Evolutionary conservation across 2,888 invertebrate genomes (phyloP), one percentile per base, ranked within the genome.

Genomic region (Drosophila siamana): DNA sequence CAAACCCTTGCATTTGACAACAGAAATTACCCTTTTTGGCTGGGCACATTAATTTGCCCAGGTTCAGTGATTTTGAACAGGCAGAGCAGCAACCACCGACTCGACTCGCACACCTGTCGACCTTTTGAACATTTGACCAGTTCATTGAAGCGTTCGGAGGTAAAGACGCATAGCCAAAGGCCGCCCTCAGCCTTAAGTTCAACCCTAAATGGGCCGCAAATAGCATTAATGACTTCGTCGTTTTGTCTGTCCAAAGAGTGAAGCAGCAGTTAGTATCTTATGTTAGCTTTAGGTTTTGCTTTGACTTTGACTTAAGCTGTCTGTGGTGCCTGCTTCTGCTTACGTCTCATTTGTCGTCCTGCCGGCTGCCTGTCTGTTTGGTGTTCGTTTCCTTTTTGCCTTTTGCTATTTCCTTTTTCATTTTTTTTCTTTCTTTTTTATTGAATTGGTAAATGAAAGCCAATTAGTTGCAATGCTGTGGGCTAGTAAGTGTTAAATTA

Each of bases 21-120:
- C 64, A 56, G 54, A 81, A 81, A 89, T 89, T 89, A 89, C 81
- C 85, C 87, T 74, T 89, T 85, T 89, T 78, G 64, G 64, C 78
- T 67, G 68, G 78, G 73, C 81, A 89, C 89, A 87, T 88, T 89
- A 84, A 85, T 86, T 85, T 74, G 61, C 44, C 64, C 69, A 67
- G 70, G 74, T 76, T 88, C 87, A 75, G 48, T 80, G 85, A 67
- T 73, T 78, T 65, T 52, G 44, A 63, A 51, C 56, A 55, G 69
- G 47, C 50, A 13, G 67, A 41, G 52, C 33, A 69, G 15, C 19
- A 28, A 48, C 36, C 51, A 43, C 43, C 44, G 24, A 15, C 48
- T n/a, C 44, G 24, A 15, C 48, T n/a, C 51, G 19, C 19, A 36
- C 48, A 70, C 66, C 57, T 66, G 55, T 61, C 64, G 78, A 74